Percentiles rank a stretch among this genome's conserved stretches.
Conservation (phyloP, 2,888 invertebrate species). For the Anorthoa munda region DNA sequence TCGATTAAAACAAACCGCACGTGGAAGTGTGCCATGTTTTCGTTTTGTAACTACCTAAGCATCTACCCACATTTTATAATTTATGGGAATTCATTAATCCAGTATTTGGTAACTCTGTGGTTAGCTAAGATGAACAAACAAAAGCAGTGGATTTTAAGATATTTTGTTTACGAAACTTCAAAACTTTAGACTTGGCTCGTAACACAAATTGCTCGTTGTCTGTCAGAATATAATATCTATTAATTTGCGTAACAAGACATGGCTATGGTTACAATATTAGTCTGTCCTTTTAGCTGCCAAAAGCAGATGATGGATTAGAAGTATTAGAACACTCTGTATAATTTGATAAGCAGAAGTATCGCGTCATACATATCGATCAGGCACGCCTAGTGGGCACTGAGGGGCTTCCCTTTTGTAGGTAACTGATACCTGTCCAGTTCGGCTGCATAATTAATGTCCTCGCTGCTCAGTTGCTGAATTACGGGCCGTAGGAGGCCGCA, state of each 20-base stretch:
- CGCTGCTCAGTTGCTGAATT: conserved; percentile 28
- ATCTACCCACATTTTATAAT: conserved; percentile 21
- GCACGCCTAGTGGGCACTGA: conserved; percentile 72
- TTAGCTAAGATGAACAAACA: conserved; percentile 22
- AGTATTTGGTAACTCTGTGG: conserved; percentile 38
- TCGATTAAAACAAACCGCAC: conserved; percentile 11
- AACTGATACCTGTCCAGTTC: conserved; percentile 63
- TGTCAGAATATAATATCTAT: conserved; percentile 33
- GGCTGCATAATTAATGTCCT: conserved; percentile 59
- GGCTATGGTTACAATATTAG: conserved; percentile 21
- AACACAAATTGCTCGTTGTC: conserved; percentile 42
- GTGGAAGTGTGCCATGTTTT: conserved; percentile 41
- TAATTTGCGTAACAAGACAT: conserved; percentile 33
- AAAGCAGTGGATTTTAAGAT: conserved; percentile 39
- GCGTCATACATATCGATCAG: conserved; percentile 76
- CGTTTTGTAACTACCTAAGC: conserved; percentile 13
- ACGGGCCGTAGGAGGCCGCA: conserved; percentile 24
- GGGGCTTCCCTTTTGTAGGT: conserved; percentile 77
- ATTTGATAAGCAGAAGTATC: conserved; percentile 72
- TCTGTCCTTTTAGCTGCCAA: conserved; percentile 35
- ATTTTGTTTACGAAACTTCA: conserved; percentile 38
- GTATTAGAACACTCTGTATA: conserved; percentile 64
- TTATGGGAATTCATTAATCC: conserved; percentile 22
- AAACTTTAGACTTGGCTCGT: conserved; percentile 37
- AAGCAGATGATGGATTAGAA: conserved; percentile 68